A percentile compares a stretch with the other conserved stretches of the same genome.
Conservation (phyloP, 2,797 vertebrate species). For the Manis crassicaudata region DNA sequence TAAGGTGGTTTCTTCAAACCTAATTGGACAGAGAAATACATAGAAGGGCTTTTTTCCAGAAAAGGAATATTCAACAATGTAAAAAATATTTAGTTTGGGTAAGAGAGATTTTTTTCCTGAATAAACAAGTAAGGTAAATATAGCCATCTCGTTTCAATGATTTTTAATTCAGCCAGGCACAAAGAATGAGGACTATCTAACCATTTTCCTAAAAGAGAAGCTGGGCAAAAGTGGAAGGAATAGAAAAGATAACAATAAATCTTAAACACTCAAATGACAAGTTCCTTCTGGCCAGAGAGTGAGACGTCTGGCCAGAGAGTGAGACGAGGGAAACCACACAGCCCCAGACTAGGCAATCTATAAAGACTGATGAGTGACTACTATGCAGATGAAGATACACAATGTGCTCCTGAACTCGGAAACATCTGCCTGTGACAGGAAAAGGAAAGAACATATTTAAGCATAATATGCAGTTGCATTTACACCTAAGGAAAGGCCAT, state of each 20-base stretch:
- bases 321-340: constrained; percentile 28
- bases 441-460: not conserved
- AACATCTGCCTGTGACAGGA: not conserved
- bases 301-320: not conserved
- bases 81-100: not conserved
- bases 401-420: not conserved
- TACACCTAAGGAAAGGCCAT: constrained; percentile 22
- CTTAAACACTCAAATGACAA: constrained; percentile 36
- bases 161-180: not conserved
- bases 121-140: not conserved
- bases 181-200: constrained; percentile 32
- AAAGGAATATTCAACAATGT: constrained; percentile 25
- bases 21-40: constrained; percentile 40
- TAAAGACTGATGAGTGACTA: not conserved
- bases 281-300: not conserved
- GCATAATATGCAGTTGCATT: not conserved
- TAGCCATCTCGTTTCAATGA: constrained; percentile 2
- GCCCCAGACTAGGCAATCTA: not conserved
- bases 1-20: not conserved
- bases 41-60: not conserved
- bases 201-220: not conserved
- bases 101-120: not conserved
- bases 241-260: constrained; percentile 19
- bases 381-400: not conserved
- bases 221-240: not conserved